phyloP scores from a whole-genome alignment of 92 coral and sea anemone genomes.

The Montipora capitata region DNA sequence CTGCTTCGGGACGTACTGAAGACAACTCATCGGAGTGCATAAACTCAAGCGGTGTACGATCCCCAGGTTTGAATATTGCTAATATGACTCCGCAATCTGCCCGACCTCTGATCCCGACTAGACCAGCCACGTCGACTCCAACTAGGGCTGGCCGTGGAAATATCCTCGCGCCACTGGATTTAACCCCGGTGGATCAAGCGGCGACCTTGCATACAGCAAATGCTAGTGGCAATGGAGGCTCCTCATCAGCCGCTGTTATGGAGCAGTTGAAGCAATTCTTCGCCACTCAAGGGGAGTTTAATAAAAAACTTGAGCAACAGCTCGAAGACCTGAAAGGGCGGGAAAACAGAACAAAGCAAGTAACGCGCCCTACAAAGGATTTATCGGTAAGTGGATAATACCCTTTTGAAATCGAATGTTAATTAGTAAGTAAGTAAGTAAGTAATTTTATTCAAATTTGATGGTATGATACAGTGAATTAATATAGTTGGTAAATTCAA shows the following conservation, averaged over 20 bases:
- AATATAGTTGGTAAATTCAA: too few relatives aligned
- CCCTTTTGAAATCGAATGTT: background rate
- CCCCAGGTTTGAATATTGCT: background rate
- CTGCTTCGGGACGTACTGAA: conserved; percentile 18
- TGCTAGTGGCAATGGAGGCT: conserved; percentile 3
- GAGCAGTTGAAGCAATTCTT: conserved; percentile 29
- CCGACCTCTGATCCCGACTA: conserved; percentile 18
- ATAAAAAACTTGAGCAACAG: conserved; percentile 20
- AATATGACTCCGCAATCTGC: background rate
- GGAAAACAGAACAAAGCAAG: conserved; percentile 12
- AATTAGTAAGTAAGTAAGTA: background rate
- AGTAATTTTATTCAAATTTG: too few relatives aligned
- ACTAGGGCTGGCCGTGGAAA: conserved; percentile 7
- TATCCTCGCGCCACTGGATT: conserved; percentile 22
- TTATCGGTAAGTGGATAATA: conserved; percentile 17
- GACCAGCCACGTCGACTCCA: conserved; percentile 35
- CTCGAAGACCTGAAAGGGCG: conserved; percentile 2
- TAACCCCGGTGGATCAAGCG: conserved; percentile 11
- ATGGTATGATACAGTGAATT: too few relatives aligned
- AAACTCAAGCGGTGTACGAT: background rate
- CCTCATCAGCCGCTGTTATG: conserved; percentile 22
- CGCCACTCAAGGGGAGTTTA: conserved; percentile 39
- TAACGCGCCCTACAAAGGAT: conserved; percentile 11
- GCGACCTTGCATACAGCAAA: background rate
- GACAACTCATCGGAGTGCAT: background rate